These are phyloP conservation scores for Thumatha senex DNA, from an alignment of 2,888 invertebrate species.

Conservation along the genomic window DNA sequence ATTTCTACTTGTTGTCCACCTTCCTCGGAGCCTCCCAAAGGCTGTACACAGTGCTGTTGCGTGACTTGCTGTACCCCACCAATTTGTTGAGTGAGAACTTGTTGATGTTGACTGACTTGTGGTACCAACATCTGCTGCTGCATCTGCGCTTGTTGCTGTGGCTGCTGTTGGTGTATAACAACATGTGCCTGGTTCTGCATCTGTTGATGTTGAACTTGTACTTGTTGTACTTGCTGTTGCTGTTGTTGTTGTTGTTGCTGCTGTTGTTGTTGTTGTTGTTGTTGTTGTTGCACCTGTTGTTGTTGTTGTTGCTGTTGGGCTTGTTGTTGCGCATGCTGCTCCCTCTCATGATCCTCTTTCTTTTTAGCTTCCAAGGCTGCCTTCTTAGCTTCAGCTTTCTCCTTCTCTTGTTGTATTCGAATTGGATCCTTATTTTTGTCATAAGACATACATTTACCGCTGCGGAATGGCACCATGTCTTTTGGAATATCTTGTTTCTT, in stretches of 20 bases:
- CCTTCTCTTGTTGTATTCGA: constrained; percentile 76
- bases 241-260: constrained; percentile 72
- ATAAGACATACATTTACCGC: constrained; percentile 81
- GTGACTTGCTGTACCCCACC: constrained; percentile 71
- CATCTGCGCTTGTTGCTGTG: constrained; percentile 63
- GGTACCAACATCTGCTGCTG: constrained; percentile 79
- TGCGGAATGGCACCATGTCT: constrained; percentile 78
- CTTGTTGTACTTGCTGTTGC: constrained; percentile 54
- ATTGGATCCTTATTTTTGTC: constrained; percentile 81
- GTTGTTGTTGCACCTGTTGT: constrained; percentile 57
- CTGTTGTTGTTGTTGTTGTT: constrained; percentile 67
- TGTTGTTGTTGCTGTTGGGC: constrained; percentile 62
- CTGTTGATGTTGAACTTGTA: constrained; percentile 73
- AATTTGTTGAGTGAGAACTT: constrained; percentile 72
- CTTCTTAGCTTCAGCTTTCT: constrained; percentile 78
- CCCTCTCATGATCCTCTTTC: constrained; percentile 75
- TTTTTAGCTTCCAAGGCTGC: constrained; percentile 79
- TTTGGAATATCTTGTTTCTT: constrained; percentile 79
- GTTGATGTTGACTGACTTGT: constrained; percentile 79
- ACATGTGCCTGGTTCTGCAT: constrained; percentile 72
- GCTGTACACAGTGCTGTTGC: constrained; percentile 77
- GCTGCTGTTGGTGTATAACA: constrained; percentile 70
- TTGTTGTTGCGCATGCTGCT: constrained; percentile 66
- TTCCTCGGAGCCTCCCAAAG: constrained; percentile 76
- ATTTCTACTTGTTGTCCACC: constrained; percentile 83